Conservation (phyloP, 2,888 invertebrate genomes). For the Calameuta pallipes region DNA sequence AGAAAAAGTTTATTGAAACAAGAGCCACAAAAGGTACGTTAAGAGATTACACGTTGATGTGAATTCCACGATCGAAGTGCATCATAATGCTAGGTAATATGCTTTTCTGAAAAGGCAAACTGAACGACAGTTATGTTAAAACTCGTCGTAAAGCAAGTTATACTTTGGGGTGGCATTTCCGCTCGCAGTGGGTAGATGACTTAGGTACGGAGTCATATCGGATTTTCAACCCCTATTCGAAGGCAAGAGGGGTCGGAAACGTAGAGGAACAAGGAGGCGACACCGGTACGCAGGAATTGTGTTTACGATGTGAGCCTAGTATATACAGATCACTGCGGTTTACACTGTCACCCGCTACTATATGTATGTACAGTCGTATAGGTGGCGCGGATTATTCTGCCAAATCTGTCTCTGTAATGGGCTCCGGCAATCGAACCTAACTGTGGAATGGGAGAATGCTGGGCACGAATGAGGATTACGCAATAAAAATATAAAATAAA, state of each 20-base stretch:
- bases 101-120: background rate
- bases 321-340: slow-evolving; percentile 21
- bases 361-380: background rate
- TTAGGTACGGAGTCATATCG: slow-evolving; percentile 3
- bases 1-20: background rate
- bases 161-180: slow-evolving; percentile 2
- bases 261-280: slow-evolving; percentile 14
- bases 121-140: slow-evolving; percentile 17
- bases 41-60: background rate
- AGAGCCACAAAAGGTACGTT: background rate
- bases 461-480: background rate
- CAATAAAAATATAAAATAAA: background rate
- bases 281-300: slow-evolving; percentile 25
- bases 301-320: slow-evolving; percentile 25
- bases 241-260: background rate
- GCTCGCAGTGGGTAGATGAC: background rate
- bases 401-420: slow-evolving; percentile 9
- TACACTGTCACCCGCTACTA: slow-evolving; percentile 21
- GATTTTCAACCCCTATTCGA: background rate
- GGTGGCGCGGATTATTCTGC: slow-evolving; percentile 4
- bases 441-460: background rate
- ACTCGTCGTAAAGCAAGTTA: slow-evolving; percentile 14
- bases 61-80: background rate
- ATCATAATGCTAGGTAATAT: background rate
- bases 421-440: background rate